Percentiles rank a stretch among this genome's conserved stretches.
Conservation (phyloP, 2,797 vertebrate species). For the Cygnus olor region DNA sequence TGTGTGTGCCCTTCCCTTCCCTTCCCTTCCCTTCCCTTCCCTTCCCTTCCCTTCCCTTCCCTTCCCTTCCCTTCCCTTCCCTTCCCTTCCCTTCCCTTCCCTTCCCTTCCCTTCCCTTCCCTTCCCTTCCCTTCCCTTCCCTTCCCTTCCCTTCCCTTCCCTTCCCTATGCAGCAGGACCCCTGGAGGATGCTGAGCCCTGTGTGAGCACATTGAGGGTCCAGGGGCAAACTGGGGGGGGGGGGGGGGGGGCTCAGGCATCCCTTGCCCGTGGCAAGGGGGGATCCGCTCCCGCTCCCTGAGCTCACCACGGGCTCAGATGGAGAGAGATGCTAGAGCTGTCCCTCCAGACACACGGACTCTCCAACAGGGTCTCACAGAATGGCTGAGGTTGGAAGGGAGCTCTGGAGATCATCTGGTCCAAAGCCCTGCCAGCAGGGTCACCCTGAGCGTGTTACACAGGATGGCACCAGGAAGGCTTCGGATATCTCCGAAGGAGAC, state of each 20-base stretch:
- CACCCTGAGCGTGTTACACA: too few relatives aligned
- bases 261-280: too few relatives aligned
- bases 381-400: not conserved
- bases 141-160: not conserved
- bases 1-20: not conserved
- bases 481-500: too few relatives aligned
- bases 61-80: not conserved
- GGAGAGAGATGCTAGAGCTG: not conserved
- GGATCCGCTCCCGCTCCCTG: not conserved
- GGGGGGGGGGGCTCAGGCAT: too few relatives aligned
- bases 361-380: too few relatives aligned
- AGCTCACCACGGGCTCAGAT: rapidly evolving
- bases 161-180: not conserved
- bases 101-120: not conserved
- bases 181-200: not conserved
- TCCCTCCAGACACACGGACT: not conserved
- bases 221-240: too few relatives aligned
- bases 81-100: not conserved
- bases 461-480: too few relatives aligned
- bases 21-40: not conserved
- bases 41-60: not conserved
- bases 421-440: too few relatives aligned
- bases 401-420: not conserved
- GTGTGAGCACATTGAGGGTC: too few relatives aligned
- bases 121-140: not conserved